These are phyloP conservation scores for Paradoxurus hermaphroditus DNA, from an alignment of 2,113 vertebrate species.

Conservation along the genomic window DNA sequence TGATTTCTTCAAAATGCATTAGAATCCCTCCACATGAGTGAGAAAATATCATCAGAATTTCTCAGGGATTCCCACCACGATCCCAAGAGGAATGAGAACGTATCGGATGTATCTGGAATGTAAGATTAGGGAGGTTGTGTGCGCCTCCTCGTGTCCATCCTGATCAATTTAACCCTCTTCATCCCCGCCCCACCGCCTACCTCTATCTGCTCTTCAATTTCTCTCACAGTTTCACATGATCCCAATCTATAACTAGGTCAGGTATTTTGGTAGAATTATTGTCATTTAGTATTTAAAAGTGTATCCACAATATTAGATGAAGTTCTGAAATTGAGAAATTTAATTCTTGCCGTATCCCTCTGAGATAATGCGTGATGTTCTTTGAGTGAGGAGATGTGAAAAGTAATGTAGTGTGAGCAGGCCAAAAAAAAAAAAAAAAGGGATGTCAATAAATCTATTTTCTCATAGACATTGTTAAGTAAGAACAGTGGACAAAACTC, in stretches of 20 bases:
- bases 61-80: background rate
- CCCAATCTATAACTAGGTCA: conserved; percentile 40
- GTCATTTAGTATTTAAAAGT: conserved; percentile 52
- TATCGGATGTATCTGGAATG: background rate
- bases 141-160: background rate
- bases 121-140: background rate
- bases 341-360: conserved; percentile 43
- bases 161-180: background rate
- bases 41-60: background rate
- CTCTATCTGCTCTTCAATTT: background rate
- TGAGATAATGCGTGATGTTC: conserved; percentile 58
- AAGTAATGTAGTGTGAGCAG: background rate
- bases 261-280: conserved; percentile 39
- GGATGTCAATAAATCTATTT: background rate
- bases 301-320: background rate
- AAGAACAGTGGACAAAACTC: background rate
- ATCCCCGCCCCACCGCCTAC: background rate
- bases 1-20: background rate
- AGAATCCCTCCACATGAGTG: background rate
- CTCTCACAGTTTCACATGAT: background rate
- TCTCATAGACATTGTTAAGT: conserved; percentile 5
- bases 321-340: conserved; percentile 50
- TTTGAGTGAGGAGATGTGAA: conserved; percentile 35
- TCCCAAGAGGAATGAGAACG: background rate
- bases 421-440: background rate